Percentiles rank a stretch among this genome's conserved stretches.
Evolutionary conservation across 1,140 invertebrate genomes (phyloP).

Genomic region (Plutomurus gul): DNA sequence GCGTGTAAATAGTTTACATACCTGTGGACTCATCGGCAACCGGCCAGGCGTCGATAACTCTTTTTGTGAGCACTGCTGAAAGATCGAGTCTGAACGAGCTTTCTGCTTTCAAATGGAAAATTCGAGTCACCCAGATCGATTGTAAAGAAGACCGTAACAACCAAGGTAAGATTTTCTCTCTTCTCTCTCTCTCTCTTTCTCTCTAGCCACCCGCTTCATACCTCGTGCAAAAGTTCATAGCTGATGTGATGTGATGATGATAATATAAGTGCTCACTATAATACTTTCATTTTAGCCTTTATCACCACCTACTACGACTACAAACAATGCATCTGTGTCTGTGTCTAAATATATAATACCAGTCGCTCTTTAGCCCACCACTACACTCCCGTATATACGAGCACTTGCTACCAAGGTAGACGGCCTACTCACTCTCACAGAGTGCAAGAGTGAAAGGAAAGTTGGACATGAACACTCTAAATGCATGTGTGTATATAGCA

Average conservation of each 20-base stretch:
- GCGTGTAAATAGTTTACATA: slow-evolving; percentile 54
- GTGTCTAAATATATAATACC: too few species aligned
- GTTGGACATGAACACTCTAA: too few species aligned
- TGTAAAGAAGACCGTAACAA: slow-evolving; percentile 46
- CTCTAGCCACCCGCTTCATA: neutral
- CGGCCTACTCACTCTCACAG: too few species aligned
- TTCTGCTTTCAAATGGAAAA: slow-evolving; percentile 53
- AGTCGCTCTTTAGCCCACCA: too few species aligned
- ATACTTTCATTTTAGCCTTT: neutral
- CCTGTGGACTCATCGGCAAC: slow-evolving; percentile 46
- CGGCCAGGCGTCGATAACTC: slow-evolving; percentile 47
- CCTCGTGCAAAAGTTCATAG: neutral
- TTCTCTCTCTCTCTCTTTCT: neutral
- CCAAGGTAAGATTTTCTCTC: neutral
- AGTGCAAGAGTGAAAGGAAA: too few species aligned
- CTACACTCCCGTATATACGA: neutral
- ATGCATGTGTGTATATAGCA: too few species aligned
- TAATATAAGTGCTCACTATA: neutral
- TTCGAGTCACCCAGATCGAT: slow-evolving; percentile 53
- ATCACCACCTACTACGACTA: neutral
- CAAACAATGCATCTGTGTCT: too few species aligned
- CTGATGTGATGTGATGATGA: neutral
- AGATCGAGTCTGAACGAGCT: slow-evolving; percentile 33
- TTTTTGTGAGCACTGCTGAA: slow-evolving; percentile 54
- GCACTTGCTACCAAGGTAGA: too few species aligned